Base-by-base conservation (phyloP, 1,140 invertebrate species). In the Metopolophium dirhodum region DNA sequence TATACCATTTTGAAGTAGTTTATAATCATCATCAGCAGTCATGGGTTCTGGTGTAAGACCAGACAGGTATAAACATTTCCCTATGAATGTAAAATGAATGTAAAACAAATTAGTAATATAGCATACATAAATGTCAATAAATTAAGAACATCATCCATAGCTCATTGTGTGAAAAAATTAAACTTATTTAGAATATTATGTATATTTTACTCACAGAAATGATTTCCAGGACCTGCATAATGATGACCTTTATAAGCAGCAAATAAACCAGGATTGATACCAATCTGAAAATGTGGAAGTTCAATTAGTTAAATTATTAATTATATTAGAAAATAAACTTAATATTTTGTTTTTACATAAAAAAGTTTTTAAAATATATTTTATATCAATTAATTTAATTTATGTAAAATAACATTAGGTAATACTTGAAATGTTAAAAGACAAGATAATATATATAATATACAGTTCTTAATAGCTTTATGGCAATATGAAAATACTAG, bases 191-290 rank as follows among this genome's bases (percentile, higher is more conserved):
- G 3, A 88, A 88, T 61, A 49, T 22, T 88, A n/a, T n/a, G 9
- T 61, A 30, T 61, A 37, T 37, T 37, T 61, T 61, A 96, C 97
- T 97, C 96, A 97, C 99, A 99, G 95, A 99, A 99, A 96, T 99
- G 99, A 96, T 99, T 99, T 57, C 99, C 99, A 93, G 98, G 99
- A 90, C 99, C 99, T 87, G 99, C 99, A 96, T 99, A 99, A 95
- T 99, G 99, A 96, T 99, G 99, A 20, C 99, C 98, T 95, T 99
- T 99, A 96, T 99, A 99, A 91, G 99, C 99, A 93, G 99, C 98
- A 96, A 99, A 99, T 94, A 99, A 96, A 7, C 99, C 98, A 82
- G 99, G 99, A 96, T 99, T 99, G 94, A 99, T 99, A 94, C 99
- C 99, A 96, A 99, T 98, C 98, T 99, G 96, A 30, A 95, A 95